These are phyloP conservation scores for Dione vanillae DNA, from an alignment of 2,888 invertebrate species.

Conservation along the genomic window DNA sequence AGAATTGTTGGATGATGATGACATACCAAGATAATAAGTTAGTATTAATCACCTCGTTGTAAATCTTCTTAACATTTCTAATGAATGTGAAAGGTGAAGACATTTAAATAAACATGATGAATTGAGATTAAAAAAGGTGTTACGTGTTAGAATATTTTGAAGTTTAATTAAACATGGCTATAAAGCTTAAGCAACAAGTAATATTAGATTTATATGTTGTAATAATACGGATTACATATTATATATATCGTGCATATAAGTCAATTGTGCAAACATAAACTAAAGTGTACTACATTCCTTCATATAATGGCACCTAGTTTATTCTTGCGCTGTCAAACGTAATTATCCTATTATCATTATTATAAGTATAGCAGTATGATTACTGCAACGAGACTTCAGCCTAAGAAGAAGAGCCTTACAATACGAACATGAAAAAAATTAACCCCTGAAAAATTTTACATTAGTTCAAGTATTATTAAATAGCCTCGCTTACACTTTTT, in stretches of 20 bases:
- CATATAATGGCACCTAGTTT: conserved; percentile 1
- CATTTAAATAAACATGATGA: conserved; percentile 50
- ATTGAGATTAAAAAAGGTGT: conserved; percentile 39
- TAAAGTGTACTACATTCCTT: background rate
- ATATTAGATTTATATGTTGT: conserved; percentile 8
- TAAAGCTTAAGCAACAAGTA: conserved; percentile 1
- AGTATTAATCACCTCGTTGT: conserved; percentile 46
- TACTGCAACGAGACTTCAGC: conserved; percentile 19
- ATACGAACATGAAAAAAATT: no score
- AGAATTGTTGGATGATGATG: conserved; percentile 38
- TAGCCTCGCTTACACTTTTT: background rate
- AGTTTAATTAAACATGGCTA: conserved; percentile 29
- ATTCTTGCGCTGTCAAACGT: conserved; percentile 36
- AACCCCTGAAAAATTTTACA: no score
- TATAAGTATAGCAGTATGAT: conserved; percentile 32
- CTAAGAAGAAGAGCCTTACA: conserved; percentile 21
- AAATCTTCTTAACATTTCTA: conserved; percentile 46
- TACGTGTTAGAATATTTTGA: conserved; percentile 44
- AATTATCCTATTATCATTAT: conserved; percentile 36
- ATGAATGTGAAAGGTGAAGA: conserved; percentile 49
- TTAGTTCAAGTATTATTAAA: background rate
- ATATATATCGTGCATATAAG: background rate
- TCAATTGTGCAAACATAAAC: background rate
- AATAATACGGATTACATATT: background rate
- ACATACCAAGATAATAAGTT: conserved; percentile 43